phyloP scores from a whole-genome alignment of 2,113 vertebrate genomes.

The Limnothrissa miodon region DNA sequence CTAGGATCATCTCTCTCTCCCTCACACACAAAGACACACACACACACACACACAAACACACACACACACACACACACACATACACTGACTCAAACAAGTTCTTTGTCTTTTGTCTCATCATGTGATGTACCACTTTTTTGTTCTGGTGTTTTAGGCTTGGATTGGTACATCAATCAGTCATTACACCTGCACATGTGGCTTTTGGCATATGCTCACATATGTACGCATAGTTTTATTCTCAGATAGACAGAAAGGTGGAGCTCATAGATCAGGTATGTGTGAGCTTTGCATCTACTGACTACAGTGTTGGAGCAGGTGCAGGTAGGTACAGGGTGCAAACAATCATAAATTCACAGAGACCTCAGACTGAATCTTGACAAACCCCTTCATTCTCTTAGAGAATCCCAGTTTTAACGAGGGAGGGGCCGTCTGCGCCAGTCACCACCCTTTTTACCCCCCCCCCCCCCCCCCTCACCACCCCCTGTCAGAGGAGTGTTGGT shows the following conservation, averaged over 20 bases:
- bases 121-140: neutral
- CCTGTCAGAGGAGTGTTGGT: constrained; percentile 39
- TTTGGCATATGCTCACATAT: neutral
- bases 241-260: too few relatives aligned
- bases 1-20: neutral
- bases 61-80: neutral
- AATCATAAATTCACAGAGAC: neutral
- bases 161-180: neutral
- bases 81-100: neutral
- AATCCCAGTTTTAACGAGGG: neutral
- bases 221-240: neutral
- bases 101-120: neutral
- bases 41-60: neutral
- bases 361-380: neutral
- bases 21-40: neutral
- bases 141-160: neutral
- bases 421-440: constrained; percentile 3
- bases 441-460: constrained; percentile 33
- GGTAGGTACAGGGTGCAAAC: too few relatives aligned
- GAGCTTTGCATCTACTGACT: neutral
- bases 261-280: neutral
- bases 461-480: neutral
- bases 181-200: neutral
- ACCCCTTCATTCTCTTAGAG: neutral
- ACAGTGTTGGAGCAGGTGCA: neutral